These are phyloP conservation scores for Maccullochella peelii DNA, from an alignment of 2,113 vertebrate species.

Conservation along the genomic window DNA sequence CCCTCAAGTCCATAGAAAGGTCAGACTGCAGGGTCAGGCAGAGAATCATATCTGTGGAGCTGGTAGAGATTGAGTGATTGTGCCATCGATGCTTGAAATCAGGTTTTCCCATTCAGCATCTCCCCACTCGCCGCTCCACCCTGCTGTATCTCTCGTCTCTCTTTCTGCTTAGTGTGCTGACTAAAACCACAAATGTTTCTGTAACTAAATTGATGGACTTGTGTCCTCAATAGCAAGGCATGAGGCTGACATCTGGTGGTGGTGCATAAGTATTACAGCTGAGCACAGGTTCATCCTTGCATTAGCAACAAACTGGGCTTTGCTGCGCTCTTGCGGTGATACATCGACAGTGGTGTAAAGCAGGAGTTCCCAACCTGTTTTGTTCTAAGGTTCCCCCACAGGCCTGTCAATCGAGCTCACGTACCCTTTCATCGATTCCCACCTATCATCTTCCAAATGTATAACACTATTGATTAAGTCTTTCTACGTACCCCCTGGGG, in stretches of 20 bases:
- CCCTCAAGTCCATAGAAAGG: background rate
- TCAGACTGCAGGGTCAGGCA: conserved; percentile 1
- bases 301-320: background rate
- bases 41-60: background rate
- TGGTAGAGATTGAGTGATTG: background rate
- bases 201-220: background rate
- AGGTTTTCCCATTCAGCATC: background rate
- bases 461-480: too few relatives aligned
- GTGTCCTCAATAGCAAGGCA: background rate
- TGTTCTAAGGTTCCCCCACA: too few relatives aligned
- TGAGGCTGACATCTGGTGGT: conserved; percentile 55
- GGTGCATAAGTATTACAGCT: background rate
- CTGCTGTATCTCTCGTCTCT: background rate
- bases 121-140: background rate
- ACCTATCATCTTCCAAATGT: too few relatives aligned
- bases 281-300: accelerated
- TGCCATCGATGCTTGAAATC: background rate
- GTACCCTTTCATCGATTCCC: too few relatives aligned
- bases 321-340: conserved; percentile 58
- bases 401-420: too few relatives aligned
- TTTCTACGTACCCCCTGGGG: too few relatives aligned
- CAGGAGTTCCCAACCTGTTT: too few relatives aligned
- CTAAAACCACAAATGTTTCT: background rate
- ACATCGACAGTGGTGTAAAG: background rate
- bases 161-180: background rate